These are phyloP conservation scores for Erebia aethiops DNA, from an alignment of 2,888 invertebrate species.

Conservation along the genomic window DNA sequence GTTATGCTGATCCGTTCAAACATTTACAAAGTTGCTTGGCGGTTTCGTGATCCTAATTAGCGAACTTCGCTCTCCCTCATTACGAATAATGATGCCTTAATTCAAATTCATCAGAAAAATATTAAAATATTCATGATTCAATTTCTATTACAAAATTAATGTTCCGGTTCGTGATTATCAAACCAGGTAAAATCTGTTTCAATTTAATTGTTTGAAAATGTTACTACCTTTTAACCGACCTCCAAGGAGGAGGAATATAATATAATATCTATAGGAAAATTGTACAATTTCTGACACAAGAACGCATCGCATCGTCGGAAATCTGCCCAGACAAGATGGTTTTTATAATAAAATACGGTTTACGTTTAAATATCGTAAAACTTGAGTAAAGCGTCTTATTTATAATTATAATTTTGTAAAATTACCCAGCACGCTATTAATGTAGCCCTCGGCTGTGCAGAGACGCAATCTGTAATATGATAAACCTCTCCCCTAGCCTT, in stretches of 20 bases:
- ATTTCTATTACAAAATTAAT: slow-evolving; percentile 17
- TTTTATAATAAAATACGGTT: too few species aligned
- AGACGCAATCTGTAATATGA: slow-evolving; percentile 76
- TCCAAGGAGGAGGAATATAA: too few species aligned
- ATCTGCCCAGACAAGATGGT: too few species aligned
- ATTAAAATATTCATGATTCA: slow-evolving; percentile 28
- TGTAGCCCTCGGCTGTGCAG: slow-evolving; percentile 62
- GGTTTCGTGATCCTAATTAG: slow-evolving; percentile 53
- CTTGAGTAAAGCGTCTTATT: background rate
- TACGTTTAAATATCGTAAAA: background rate
- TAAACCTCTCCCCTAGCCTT: slow-evolving; percentile 56
- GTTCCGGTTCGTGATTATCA: background rate
- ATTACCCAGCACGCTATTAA: slow-evolving; percentile 68
- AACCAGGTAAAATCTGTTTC: background rate
- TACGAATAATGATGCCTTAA: slow-evolving; percentile 46
- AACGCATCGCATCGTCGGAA: too few species aligned
- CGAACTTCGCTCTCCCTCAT: slow-evolving; percentile 52
- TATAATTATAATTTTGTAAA: slow-evolving; percentile 58
- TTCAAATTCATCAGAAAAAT: slow-evolving; percentile 31
- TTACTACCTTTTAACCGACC: too few species aligned
- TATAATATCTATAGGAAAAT: too few species aligned
- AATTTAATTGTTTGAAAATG: background rate
- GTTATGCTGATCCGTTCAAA: slow-evolving; percentile 51
- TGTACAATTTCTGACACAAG: too few species aligned
- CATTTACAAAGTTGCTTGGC: slow-evolving; percentile 52